Percentiles rank a stretch among this genome's conserved stretches.
phyloP scores from a whole-genome alignment of 2,113 vertebrate genomes.

The Cygnus buccinator region DNA sequence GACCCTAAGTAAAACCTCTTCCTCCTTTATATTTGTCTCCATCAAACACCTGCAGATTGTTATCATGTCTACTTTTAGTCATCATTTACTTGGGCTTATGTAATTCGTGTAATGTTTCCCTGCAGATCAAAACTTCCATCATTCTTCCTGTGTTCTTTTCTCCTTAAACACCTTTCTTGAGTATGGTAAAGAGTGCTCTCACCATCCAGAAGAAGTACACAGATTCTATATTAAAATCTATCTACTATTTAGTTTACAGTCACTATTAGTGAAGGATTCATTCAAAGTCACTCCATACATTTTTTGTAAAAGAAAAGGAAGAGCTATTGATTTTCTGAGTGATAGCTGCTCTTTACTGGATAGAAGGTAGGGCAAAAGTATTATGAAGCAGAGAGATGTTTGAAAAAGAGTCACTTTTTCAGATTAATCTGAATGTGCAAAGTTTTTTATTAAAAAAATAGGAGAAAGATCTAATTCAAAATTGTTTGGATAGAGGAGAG shows the following conservation, averaged over 20 bases:
- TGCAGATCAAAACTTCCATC: background rate
- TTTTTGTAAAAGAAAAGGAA: background rate
- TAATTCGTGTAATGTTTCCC: background rate
- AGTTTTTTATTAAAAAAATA: constrained; percentile 24
- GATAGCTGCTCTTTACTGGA: background rate
- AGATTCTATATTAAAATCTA: background rate
- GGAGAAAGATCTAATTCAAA: background rate
- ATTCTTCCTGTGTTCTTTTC: background rate
- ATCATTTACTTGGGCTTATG: background rate
- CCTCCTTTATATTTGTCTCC: background rate
- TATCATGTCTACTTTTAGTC: background rate
- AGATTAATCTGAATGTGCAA: background rate
- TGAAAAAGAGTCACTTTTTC: background rate
- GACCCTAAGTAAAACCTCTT: constrained; percentile 17
- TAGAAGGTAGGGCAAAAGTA: background rate
- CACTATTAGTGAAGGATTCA: background rate
- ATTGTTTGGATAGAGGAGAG: constrained; percentile 44
- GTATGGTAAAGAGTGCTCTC: background rate
- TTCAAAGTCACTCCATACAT: background rate
- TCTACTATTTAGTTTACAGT: background rate
- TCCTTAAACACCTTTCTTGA: background rate
- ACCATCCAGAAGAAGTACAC: background rate
- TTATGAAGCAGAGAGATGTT: background rate
- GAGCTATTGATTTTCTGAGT: background rate
- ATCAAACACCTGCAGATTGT: constrained; percentile 22